phyloP scores from a whole-genome alignment of 2,888 invertebrate genomes.

The Pseudoips prasinana region DNA sequence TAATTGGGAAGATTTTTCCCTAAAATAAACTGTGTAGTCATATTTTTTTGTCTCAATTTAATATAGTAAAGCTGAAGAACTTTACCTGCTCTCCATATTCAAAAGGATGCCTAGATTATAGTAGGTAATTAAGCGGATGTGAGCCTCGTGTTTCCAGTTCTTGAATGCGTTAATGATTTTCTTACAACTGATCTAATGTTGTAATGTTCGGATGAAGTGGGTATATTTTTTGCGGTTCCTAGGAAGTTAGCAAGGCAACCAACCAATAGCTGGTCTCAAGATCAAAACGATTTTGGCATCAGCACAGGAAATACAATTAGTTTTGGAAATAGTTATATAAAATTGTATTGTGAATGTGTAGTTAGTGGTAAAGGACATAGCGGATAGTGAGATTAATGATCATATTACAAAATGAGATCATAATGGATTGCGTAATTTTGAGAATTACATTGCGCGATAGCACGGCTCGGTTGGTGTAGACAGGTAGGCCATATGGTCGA shows the following conservation, averaged over 20 bases:
- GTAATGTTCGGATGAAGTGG: slow-evolving; percentile 19
- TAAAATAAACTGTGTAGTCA: no score
- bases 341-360: neutral
- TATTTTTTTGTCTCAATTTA: no score
- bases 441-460: slow-evolving; percentile 37
- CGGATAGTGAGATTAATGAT: slow-evolving; percentile 9
- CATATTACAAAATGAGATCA: slow-evolving; percentile 33
- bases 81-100: no score
- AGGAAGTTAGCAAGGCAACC: slow-evolving; percentile 44
- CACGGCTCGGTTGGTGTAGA: slow-evolving; percentile 32
- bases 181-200: slow-evolving; percentile 7
- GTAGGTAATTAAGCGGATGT: no score
- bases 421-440: slow-evolving; percentile 42
- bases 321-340: slow-evolving; percentile 8
- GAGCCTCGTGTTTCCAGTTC: slow-evolving; percentile 3
- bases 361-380: neutral
- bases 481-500: slow-evolving; percentile 68
- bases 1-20: no score
- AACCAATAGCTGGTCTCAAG: slow-evolving; percentile 37
- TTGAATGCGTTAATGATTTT: slow-evolving; percentile 1
- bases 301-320: slow-evolving; percentile 37
- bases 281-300: slow-evolving; percentile 48
- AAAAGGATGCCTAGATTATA: no score
- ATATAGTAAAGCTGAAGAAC: no score
- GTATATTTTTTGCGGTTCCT: slow-evolving; percentile 31